These are phyloP conservation scores for Trissoscelio sp. DNA, from an alignment of 2,888 invertebrate genomes.

Conservation along the genomic window DNA sequence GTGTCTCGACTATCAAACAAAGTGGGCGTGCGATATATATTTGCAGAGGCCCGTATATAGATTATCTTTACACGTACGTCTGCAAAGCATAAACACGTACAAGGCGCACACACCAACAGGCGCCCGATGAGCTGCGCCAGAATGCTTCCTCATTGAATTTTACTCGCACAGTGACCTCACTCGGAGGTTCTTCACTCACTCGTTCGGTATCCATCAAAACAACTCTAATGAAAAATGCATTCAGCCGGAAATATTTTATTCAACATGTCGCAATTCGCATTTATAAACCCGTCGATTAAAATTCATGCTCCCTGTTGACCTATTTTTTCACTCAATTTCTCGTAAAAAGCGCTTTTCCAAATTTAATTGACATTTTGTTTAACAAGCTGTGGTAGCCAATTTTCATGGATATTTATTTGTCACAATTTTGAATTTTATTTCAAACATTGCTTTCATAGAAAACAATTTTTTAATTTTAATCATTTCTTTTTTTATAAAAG, in stretches of 20 bases:
- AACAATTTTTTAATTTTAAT: too few species aligned
- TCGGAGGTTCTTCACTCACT: slow-evolving; percentile 60
- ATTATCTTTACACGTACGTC: slow-evolving; percentile 34
- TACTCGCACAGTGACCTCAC: slow-evolving; percentile 69
- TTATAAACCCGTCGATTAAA: slow-evolving; percentile 14
- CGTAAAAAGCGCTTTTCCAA: background rate
- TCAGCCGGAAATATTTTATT: slow-evolving; percentile 49
- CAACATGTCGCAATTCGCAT: slow-evolving; percentile 21
- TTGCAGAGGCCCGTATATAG: slow-evolving; percentile 36
- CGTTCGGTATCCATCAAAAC: slow-evolving; percentile 62
- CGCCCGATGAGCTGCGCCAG: slow-evolving; percentile 44
- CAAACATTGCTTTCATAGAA: too few species aligned
- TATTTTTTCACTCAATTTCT: background rate
- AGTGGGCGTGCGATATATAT: slow-evolving; percentile 56
- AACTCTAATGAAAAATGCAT: slow-evolving; percentile 57
- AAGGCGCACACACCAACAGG: slow-evolving; percentile 4
- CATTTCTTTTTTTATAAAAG: too few species aligned
- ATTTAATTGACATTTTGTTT: background rate
- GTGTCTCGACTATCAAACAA: slow-evolving; percentile 55
- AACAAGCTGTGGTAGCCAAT: too few species aligned
- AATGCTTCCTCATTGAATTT: slow-evolving; percentile 73
- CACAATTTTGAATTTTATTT: too few species aligned
- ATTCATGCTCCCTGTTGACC: slow-evolving; percentile 4
- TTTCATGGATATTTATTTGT: too few species aligned
- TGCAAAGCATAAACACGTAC: slow-evolving; percentile 1